These are phyloP conservation scores for Drosophila pallidifrons DNA, from an alignment of 1,140 invertebrate genomes.

Conservation along the genomic window DNA sequence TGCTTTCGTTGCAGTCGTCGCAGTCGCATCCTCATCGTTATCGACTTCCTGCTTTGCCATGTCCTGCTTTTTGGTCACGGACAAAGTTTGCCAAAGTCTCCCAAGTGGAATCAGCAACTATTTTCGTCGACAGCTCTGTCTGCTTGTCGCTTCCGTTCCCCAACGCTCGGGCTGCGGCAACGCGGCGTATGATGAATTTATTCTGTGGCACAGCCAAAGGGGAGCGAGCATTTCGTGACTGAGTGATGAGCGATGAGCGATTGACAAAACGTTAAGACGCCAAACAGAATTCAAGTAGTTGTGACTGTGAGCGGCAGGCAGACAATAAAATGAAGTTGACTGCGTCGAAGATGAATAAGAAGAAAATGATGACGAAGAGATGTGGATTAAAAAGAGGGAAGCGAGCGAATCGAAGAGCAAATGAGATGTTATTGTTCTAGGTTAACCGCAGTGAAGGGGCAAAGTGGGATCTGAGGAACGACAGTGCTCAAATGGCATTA, in stretches of 20 bases:
- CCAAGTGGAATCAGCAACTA: constrained; percentile 18
- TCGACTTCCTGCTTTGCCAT: constrained; percentile 12
- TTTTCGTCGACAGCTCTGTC: constrained; percentile 10
- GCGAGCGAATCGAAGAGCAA: constrained; percentile 14
- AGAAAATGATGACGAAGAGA: background rate
- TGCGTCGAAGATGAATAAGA: background rate
- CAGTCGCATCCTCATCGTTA: constrained; percentile 12
- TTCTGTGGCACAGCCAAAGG: background rate
- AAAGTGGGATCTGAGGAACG: background rate
- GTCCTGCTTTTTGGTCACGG: background rate
- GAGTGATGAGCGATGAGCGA: background rate
- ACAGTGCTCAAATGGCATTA: background rate
- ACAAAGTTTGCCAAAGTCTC: constrained; percentile 2
- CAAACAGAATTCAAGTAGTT: too few species aligned
- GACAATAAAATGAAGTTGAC: background rate
- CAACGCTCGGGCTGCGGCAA: background rate
- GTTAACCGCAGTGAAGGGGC: background rate
- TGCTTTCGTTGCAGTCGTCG: background rate
- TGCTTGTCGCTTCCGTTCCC: background rate
- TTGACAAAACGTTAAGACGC: background rate
- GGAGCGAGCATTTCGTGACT: too few species aligned
- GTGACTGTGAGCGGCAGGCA: background rate
- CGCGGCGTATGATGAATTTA: constrained; percentile 33
- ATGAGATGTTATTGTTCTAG: constrained; percentile 35
- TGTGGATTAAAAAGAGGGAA: too few species aligned